Base-by-base conservation (phyloP, 2,113 vertebrate genomes). In the Chloropsis hardwickii region DNA sequence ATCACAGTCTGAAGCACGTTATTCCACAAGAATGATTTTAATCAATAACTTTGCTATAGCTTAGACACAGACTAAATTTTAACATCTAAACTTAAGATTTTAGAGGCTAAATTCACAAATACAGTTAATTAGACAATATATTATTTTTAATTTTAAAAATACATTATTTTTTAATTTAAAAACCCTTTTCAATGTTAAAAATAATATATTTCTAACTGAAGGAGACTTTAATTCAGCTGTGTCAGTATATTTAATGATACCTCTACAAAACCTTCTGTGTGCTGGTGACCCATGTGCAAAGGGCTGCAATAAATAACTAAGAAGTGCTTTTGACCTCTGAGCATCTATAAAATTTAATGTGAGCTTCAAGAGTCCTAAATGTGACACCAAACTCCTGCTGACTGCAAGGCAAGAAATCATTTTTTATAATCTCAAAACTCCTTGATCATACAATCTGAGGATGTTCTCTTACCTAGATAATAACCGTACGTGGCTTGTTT, bases 401-500 rank as follows among this genome's bases (percentile, higher is more conserved):
- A 70, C 76, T 70, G 7, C 37, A 58, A 73, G 28, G 35, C 21
- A 72, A 47, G 35, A 94, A 64, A 76, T 73, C 19, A 29, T 22
- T 22, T n/a, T 14, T 89, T 57, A 51, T 28, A 39, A 33, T 50
- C 50, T 94, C 54, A 58, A 40, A 27, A 39, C 27, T 47, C 48
- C 88, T 81, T 37, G 37, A 53, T 31, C 16, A 61, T 4, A 51
- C 33, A 64, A 60, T 60, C 51, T 86, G 37, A 37, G 10, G 37
- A 37, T 37, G 15, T 56, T 58, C 20, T 61, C 98, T 95, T 97
- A 99, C 99, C 98, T 27, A 99, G 98, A 91, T 99, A 99, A 96
- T 99, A 99, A 90, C 99, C 99, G 1, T 99, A 99, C 1, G 99
- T 99, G 53, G 99, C 99, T 92, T 99, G 98, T 92, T 99, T 99